Base-by-base conservation (phyloP, 2,888 invertebrate species). In the Sinelater perroti region DNA sequence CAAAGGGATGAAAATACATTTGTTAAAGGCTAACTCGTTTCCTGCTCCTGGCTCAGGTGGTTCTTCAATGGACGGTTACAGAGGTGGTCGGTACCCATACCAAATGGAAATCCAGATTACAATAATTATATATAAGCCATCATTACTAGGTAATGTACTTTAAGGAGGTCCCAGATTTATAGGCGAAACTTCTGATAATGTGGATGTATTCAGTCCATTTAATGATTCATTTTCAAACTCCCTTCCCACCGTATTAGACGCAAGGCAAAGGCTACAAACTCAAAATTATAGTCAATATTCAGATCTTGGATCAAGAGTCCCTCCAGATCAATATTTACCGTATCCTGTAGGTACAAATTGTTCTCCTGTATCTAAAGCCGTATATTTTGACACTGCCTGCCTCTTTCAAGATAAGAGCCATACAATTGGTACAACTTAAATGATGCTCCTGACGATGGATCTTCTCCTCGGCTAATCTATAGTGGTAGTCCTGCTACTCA, bases 191-290 rank as follows among this genome's bases (percentile, higher is more conserved):
- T 81, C 81, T 73, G 90, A 90, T 85, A 90, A 90, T 83, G 87
- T 91, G 78, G 90, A 85, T 85, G 90, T 90, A 79, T 90, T 89
- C 79, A 91, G 91, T 84, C 91, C 91, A 70, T 91, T 91, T 84
- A 91, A 91, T 81, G 91, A 91, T 83, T 82, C 84, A 65, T 85
- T 85, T 76, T 84, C 85, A 44, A 78, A 77, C 67, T 77, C 77
- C 59, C 73, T 77, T 60, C 71, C 70, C 78, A 69, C 77, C 78
- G 60, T 79, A 78, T 72, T 77, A 67, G 73, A 72, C 65, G 76
- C 79, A 67, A 75, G 78, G 62, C 75, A 78, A 61, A 72, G 75
- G 60, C 74, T 75, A 40, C 72, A 71, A 65, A 73, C 73, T 63
- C 82, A 82, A 70, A 76, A 78, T 64, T 86, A 86, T 72, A 84